Evolutionary conservation across 2,113 vertebrate genomes (phyloP).

Genomic region (Bufo gargarizans): DNA sequence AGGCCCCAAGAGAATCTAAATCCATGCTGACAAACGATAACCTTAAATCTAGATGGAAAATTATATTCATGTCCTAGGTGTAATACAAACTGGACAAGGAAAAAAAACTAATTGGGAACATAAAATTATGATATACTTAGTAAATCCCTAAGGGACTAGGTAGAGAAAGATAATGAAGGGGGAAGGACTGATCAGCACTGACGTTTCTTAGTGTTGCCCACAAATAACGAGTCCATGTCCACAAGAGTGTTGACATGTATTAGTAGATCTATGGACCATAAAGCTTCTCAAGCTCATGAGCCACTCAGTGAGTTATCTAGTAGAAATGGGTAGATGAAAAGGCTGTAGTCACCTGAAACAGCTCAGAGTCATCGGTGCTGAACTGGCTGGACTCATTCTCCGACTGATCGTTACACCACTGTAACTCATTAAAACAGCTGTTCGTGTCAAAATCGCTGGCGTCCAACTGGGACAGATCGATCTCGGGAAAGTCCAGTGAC

Average conservation of each 20-base stretch:
- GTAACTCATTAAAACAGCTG: conserved; percentile 89
- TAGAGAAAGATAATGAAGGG: neutral
- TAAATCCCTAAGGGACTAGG: neutral
- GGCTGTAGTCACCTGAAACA: conserved; percentile 83
- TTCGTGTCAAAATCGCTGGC: conserved; percentile 90
- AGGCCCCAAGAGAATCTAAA: conserved; percentile 11
- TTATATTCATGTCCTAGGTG: neutral
- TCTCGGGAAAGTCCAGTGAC: conserved; percentile 92
- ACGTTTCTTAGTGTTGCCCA: neutral
- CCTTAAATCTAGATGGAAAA: neutral
- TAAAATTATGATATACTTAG: neutral
- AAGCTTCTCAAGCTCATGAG: neutral
- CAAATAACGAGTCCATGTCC: neutral
- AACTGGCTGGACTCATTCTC: conserved; percentile 85
- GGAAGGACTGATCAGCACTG: neutral
- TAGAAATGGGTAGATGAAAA: neutral
- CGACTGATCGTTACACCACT: conserved; percentile 86
- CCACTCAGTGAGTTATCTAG: too few relatives aligned
- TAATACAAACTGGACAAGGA: conserved; percentile 1
- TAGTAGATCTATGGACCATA: neutral
- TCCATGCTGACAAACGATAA: conserved; percentile 21
- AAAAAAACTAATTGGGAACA: conserved; percentile 1
- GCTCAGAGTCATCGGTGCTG: conserved; percentile 83
- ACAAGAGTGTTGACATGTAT: neutral
- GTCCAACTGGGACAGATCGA: conserved; percentile 97